Conservation (phyloP, 2,888 invertebrate genomes). For the Aquatica leii region DNA sequence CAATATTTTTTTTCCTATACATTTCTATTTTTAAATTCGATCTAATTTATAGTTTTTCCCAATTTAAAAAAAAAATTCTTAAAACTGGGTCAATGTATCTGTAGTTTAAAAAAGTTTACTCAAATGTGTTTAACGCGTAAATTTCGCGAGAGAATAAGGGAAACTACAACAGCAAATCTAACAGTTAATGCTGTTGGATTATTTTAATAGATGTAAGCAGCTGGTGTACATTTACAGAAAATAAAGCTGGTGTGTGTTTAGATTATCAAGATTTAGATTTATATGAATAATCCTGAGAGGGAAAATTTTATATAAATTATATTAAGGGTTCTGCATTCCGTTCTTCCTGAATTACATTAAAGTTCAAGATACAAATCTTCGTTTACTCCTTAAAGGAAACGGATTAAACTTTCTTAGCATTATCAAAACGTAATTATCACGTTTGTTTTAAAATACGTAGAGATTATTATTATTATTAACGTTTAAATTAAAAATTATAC, state of each 20-base stretch:
- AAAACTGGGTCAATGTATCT: neutral
- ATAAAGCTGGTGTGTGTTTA: too few species aligned
- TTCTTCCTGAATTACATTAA: too few species aligned
- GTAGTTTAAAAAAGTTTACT: neutral
- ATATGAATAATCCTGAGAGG: neutral
- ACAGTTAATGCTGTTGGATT: constrained; percentile 6
- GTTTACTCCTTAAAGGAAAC: too few species aligned
- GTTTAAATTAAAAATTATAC: too few species aligned
- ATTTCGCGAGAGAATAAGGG: neutral
- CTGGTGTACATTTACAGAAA: neutral
- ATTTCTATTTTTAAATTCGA: neutral
- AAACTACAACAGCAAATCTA: constrained; percentile 2
- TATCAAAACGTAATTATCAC: too few species aligned
- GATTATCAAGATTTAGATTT: neutral
- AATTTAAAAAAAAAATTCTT: neutral
- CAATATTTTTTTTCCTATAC: neutral
- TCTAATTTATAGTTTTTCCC: neutral
- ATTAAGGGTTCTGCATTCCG: too few species aligned
- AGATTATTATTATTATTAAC: too few species aligned
- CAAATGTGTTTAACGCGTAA: neutral
- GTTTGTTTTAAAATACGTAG: too few species aligned
- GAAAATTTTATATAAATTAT: too few species aligned
- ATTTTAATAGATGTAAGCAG: constrained; percentile 15
- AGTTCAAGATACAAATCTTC: too few species aligned
- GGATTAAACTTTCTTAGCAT: too few species aligned